Evolutionary conservation across 2,113 vertebrate genomes (phyloP), one percentile per base, ranked within the genome.

Genomic region (Melanerpes formicivorus): DNA sequence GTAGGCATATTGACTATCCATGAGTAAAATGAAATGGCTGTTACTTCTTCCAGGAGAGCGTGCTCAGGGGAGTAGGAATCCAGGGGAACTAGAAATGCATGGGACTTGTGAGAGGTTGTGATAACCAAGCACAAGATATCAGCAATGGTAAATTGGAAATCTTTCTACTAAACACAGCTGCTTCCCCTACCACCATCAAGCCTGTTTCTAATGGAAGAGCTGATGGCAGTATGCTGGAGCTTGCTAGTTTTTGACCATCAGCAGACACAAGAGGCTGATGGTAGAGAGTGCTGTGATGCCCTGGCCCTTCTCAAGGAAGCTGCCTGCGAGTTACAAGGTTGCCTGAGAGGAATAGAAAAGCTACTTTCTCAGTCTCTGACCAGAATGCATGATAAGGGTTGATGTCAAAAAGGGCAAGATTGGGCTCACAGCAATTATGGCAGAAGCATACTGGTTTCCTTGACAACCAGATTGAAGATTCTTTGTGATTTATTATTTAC

Each of bases 401-500:
- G 63, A 90, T 98, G 98, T 98, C 98, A 97, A 92, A 97, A 97
- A 98, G 98, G 98, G 97, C 98, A 96, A 88, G 95, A 96, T 96
- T 97, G 96, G 96, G 96, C 98, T 98, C 97, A 96, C 97, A 96
- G 98, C 97, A 97, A 97, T 98, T 98, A 98, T 95, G 97, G 97
- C 95, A 97, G 93, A 96, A 96, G 97, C 97, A 96, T 96, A 97
- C 95, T 78, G 88, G 98, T 99, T 98, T 98, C 98, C 97, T 98
- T 98, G 98, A 98, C 97, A 97, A 99, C 98, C 95, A 95, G 96
- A 98, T 96, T 95, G 97, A 96, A 97, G 96, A 98, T 98, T 98
- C 97, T 97, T 97, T 98, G 97, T 98, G 96, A 98, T 98, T 98
- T 98, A 98, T 98, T 98, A 98, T 98, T 98, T 98, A 98, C 97